Conservation (phyloP, 30 jellyfish, hydroid and myxozoan species). For the Hydractinia symbiolongicarpus region DNA sequence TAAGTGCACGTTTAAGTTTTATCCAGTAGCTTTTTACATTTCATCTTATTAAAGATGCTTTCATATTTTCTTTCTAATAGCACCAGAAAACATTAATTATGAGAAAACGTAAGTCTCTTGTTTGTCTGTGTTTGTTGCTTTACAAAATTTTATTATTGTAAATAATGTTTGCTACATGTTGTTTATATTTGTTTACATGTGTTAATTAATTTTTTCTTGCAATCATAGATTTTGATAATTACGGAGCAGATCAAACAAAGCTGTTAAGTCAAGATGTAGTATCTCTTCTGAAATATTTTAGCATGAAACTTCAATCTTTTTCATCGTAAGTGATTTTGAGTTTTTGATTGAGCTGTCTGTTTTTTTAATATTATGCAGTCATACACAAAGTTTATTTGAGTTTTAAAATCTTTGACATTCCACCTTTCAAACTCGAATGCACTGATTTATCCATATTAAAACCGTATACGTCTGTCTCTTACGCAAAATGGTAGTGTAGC, state of each 20-base stretch:
- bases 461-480: no score
- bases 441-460: no score
- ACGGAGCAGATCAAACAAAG: slow-evolving; percentile 73
- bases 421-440: no score
- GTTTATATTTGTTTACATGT: no score
- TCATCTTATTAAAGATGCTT: neutral
- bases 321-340: slow-evolving; percentile 46
- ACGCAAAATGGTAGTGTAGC: no score
- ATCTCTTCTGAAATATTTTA: slow-evolving; percentile 68
- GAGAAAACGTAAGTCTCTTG: neutral
- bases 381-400: no score
- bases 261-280: slow-evolving; percentile 74
- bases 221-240: slow-evolving; percentile 41
- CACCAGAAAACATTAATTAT: neutral
- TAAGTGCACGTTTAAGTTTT: slow-evolving; percentile 11
- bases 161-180: no score
- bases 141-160: neutral
- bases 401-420: no score
- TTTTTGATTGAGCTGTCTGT: no score
- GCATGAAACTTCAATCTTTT: slow-evolving; percentile 59
- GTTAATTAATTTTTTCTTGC: no score
- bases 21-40: neutral
- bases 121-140: neutral
- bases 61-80: neutral
- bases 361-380: no score